Evolutionary conservation across 2,888 invertebrate genomes (phyloP).

Genomic region (Sinelater perroti): DNA sequence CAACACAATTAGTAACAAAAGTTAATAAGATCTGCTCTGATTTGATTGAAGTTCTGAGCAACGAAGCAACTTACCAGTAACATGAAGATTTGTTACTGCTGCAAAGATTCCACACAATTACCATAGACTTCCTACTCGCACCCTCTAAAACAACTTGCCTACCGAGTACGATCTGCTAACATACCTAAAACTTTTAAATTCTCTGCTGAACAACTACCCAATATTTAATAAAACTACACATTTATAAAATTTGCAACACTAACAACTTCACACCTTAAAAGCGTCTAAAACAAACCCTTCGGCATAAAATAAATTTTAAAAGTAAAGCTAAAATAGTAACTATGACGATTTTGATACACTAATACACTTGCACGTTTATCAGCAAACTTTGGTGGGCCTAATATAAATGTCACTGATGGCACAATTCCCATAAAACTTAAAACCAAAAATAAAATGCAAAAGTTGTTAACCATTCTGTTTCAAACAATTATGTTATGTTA

Average conservation of each 20-base stretch:
- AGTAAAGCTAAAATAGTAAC: constrained; percentile 33
- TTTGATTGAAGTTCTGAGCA: constrained; percentile 15
- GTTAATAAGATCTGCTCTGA: neutral
- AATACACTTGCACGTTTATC: constrained; percentile 19
- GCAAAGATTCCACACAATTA: constrained; percentile 21
- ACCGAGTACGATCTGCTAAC: constrained; percentile 16
- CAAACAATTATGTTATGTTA: too few relatives aligned
- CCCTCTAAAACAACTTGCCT: constrained; percentile 7
- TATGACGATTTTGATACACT: constrained; percentile 21
- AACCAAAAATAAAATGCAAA: too few relatives aligned
- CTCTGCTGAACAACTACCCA: constrained; percentile 13
- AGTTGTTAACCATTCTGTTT: too few relatives aligned
- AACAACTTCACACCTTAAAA: constrained; percentile 44
- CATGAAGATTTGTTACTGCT: constrained; percentile 23
- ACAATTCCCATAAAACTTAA: too few relatives aligned
- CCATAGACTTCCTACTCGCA: constrained; percentile 14
- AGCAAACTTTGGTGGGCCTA: too few relatives aligned
- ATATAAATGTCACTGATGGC: too few relatives aligned
- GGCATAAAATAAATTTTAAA: constrained; percentile 30
- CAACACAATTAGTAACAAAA: constrained; percentile 21
- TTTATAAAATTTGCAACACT: constrained; percentile 49
- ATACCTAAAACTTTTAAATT: constrained; percentile 20
- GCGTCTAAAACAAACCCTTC: constrained; percentile 44
- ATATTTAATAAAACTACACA: constrained; percentile 12
- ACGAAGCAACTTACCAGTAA: constrained; percentile 22